Evolutionary conservation across 1,140 invertebrate genomes (phyloP).

Genomic region (Pseudomyrmex sp.): DNA sequence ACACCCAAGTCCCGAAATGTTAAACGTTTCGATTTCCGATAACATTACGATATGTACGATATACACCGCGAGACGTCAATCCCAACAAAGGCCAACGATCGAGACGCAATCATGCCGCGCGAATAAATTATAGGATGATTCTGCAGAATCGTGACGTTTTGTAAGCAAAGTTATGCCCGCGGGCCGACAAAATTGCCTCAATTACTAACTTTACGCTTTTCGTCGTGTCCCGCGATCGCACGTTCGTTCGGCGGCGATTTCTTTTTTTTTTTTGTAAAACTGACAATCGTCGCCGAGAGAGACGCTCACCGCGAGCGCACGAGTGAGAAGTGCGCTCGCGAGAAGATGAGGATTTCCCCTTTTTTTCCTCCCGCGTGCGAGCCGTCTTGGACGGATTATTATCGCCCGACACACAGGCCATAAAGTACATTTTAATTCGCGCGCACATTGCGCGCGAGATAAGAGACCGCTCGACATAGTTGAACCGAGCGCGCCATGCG

Average conservation of each 20-base stretch:
- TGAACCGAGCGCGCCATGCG: conserved; percentile 40
- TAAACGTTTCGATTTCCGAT: conserved; percentile 18
- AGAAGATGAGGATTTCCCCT: conserved; percentile 12
- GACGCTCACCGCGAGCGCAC: not conserved
- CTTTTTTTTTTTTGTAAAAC: not conserved
- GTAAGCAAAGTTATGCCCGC: conserved; percentile 39
- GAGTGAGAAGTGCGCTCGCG: not conserved
- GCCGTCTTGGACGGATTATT: conserved; percentile 66
- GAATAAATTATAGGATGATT: conserved; percentile 57
- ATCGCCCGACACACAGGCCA: conserved; percentile 71
- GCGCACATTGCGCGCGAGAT: conserved; percentile 61
- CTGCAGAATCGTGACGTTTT: conserved; percentile 46
- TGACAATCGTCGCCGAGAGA: conserved; percentile 42
- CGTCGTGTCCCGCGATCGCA: conserved; percentile 30
- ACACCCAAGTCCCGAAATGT: not conserved
- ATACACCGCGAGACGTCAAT: not conserved
- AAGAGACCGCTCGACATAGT: conserved; percentile 51
- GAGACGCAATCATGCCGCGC: conserved; percentile 10
- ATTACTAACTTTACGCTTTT: conserved; percentile 48
- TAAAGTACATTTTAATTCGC: conserved; percentile 77
- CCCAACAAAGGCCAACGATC: conserved; percentile 24
- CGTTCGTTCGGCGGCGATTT: conserved; percentile 28
- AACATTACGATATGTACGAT: conserved; percentile 6
- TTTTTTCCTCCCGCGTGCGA: not conserved
- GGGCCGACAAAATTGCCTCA: conserved; percentile 31